These are phyloP conservation scores for Sapayoa aenigma DNA, from an alignment of 2,113 vertebrate species.

Conservation along the genomic window DNA sequence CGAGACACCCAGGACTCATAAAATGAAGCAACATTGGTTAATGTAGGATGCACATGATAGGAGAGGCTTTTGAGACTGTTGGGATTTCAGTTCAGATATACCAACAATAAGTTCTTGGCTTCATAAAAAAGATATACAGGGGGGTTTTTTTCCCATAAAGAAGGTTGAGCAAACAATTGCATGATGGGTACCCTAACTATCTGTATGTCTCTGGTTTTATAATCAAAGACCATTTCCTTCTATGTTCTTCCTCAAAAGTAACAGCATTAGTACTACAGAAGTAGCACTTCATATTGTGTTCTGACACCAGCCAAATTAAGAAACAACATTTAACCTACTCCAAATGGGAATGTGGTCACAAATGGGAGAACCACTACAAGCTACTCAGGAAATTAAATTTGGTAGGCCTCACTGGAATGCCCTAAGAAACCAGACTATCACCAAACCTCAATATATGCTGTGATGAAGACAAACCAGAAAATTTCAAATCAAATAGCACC, in stretches of 20 bases:
- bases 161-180: neutral
- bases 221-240: neutral
- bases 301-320: neutral
- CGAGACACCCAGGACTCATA: neutral
- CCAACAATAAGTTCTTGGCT: neutral
- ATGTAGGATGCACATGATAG: neutral
- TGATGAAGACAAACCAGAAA: neutral
- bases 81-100: neutral
- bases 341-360: neutral
- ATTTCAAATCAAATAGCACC: neutral
- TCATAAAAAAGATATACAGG: neutral
- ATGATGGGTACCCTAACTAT: neutral
- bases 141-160: neutral
- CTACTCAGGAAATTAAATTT: neutral
- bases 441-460: neutral
- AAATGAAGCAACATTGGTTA: neutral
- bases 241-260: neutral
- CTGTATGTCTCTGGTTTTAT: neutral
- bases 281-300: neutral
- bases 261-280: neutral
- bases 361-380: neutral
- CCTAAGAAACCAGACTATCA: neutral
- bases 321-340: neutral
- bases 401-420: neutral
- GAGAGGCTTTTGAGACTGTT: neutral